Evolutionary conservation across 1,140 invertebrate genomes (phyloP).

Genomic region (Helicoverpa armigera): DNA sequence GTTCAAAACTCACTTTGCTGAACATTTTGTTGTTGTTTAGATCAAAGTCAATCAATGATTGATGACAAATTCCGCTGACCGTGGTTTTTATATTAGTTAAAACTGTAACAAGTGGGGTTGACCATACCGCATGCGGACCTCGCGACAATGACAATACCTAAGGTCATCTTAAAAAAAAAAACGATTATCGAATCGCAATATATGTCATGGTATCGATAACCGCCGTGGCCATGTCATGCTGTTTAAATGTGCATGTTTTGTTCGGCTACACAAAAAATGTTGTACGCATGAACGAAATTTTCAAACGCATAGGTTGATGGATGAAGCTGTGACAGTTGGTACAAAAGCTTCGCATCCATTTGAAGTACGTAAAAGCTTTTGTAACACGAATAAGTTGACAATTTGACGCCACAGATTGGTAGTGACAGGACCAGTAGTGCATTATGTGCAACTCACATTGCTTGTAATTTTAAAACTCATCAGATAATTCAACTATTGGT

Average conservation of each 20-base stretch:
- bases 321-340: not conserved
- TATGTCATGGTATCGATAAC: conserved; percentile 66
- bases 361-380: too few relatives aligned
- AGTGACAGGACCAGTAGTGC: too few relatives aligned
- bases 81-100: conserved; percentile 73
- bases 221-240: conserved; percentile 52
- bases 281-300: conserved; percentile 33
- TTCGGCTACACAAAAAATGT: conserved; percentile 6
- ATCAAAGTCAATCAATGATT: conserved; percentile 64
- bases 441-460: too few relatives aligned
- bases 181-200: conserved; percentile 63
- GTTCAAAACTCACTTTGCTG: conserved; percentile 62
- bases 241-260: conserved; percentile 40
- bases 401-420: too few relatives aligned
- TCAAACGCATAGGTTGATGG: conserved; percentile 3
- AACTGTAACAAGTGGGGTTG: conserved; percentile 66
- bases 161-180: conserved; percentile 61
- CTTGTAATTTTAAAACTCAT: too few relatives aligned
- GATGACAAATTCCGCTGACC: conserved; percentile 59
- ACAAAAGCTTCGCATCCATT: not conserved
- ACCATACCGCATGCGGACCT: conserved; percentile 60
- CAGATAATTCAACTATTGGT: too few relatives aligned
- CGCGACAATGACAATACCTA: conserved; percentile 63
- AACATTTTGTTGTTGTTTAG: conserved; percentile 64
- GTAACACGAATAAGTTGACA: too few relatives aligned